Evolutionary conservation across 2,113 vertebrate species (phyloP).

Genomic region (Bagarius yarrelli): DNA sequence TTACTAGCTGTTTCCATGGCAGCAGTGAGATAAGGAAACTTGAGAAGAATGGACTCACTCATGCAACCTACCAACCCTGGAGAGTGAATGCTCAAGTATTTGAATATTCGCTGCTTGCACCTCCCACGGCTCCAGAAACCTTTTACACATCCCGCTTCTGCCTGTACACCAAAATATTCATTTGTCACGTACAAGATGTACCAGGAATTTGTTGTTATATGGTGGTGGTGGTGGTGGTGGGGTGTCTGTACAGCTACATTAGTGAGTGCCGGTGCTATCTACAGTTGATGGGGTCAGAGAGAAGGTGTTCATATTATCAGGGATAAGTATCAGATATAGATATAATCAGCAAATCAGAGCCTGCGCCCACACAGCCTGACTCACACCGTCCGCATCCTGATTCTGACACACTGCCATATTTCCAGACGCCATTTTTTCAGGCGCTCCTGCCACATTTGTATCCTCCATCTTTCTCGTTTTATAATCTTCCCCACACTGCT

Average conservation of each 20-base stretch:
- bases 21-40: slow-evolving; percentile 6
- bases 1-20: slow-evolving; percentile 19
- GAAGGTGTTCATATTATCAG: background rate
- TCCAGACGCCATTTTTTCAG: background rate
- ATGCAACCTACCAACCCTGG: background rate
- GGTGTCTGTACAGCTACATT: background rate
- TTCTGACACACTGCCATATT: slow-evolving; percentile 60
- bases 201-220: background rate
- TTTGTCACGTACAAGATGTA: slow-evolving; percentile 14
- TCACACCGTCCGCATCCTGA: slow-evolving; percentile 55
- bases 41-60: background rate
- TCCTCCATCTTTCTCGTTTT: slow-evolving; percentile 17
- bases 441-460: background rate
- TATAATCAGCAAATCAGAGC: slow-evolving; percentile 1
- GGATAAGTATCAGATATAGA: slow-evolving; percentile 13
- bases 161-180: slow-evolving; percentile 2
- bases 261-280: background rate
- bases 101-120: slow-evolving; percentile 18
- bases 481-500: background rate
- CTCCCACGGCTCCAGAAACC: slow-evolving; percentile 19
- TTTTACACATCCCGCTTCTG: slow-evolving; percentile 10
- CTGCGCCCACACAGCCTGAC: slow-evolving; percentile 60
- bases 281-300: background rate
- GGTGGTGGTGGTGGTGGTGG: background rate
- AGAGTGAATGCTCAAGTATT: background rate